Evolutionary conservation across 2,888 invertebrate species (phyloP), one percentile per base, ranked within the genome.

Genomic region (Dynastes grantii): DNA sequence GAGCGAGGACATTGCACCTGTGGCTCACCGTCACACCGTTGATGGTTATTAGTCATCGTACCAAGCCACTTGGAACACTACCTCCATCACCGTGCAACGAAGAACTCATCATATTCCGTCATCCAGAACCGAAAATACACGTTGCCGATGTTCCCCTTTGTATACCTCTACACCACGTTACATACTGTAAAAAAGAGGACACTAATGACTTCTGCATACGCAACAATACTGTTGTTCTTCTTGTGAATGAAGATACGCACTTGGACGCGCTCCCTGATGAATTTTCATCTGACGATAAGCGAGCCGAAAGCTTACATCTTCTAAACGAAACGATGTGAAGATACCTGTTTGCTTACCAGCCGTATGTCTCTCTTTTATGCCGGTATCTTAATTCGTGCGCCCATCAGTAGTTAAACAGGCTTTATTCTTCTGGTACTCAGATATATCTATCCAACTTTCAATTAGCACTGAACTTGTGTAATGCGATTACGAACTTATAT

Each of bases 1-100:
- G 37, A 76, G 78, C 67, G 75, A 88, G 89, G 89, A 87, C 89
- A 87, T 88, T 89, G 89, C 89, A 89, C 89, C 89, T 89, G 88
- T 88, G 86, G 85, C 84, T 85, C 77, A 77, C 80, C 79, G 75
- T 75, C 79, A 80, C 83, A 85, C 84, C 85, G 84, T 85, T 84
- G 86, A 86, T 86, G 86, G 85, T 87, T 87, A 87, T 88, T 88
- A 88, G 87, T 88, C 87, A 87, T 87, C 81, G 81, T 80, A 80
- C 80, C 82, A 82, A 82, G 80, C 79, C 81, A 78, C 78, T 81
- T 76, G 82, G 82, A 82, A 82, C 82, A 81, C 79, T 83, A 82
- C 80, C 80, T 80, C 80, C 81, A 45, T 45, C 45, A 76, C 76
- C 61, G 73, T 63, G 73, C 73, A 61, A 16, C 40, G 73, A 75